These are phyloP conservation scores for Sporophila hypoxantha DNA, from an alignment of 2,113 vertebrate genomes.

Conservation along the genomic window DNA sequence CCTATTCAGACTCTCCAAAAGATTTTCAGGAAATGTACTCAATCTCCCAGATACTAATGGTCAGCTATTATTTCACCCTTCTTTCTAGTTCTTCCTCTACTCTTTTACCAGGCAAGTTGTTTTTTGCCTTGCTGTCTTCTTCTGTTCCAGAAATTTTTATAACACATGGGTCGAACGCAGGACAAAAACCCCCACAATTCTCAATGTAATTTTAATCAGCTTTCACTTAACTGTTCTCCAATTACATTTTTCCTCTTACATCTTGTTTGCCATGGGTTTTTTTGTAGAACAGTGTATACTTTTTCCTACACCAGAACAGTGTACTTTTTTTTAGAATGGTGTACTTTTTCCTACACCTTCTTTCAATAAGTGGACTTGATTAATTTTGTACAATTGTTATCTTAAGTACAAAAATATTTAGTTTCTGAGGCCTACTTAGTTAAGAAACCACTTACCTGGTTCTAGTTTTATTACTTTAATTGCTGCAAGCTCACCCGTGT, in stretches of 20 bases:
- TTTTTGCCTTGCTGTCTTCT: neutral
- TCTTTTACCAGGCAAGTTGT: neutral
- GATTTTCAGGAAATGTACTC: neutral
- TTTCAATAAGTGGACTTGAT: neutral
- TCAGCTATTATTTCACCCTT: neutral
- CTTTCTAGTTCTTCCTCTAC: neutral
- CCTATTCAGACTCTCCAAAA: neutral
- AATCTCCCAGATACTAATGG: neutral
- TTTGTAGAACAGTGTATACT: neutral
- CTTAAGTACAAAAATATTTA: neutral
- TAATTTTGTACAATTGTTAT: neutral
- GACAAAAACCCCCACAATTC: neutral
- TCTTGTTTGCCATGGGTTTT: neutral
- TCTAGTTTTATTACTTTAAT: constrained; percentile 99
- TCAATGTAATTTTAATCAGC: neutral
- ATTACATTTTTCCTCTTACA: neutral
- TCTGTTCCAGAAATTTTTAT: neutral
- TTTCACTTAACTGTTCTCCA: neutral
- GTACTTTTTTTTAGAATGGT: neutral
- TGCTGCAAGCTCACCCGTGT: constrained; percentile 88
- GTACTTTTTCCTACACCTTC: neutral
- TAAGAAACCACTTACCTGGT: constrained; percentile 80
- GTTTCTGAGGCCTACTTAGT: neutral
- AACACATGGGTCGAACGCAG: neutral
- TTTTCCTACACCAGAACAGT: neutral